Conservation (phyloP, 2,797 vertebrate genomes). For the Squalus acanthias region DNA sequence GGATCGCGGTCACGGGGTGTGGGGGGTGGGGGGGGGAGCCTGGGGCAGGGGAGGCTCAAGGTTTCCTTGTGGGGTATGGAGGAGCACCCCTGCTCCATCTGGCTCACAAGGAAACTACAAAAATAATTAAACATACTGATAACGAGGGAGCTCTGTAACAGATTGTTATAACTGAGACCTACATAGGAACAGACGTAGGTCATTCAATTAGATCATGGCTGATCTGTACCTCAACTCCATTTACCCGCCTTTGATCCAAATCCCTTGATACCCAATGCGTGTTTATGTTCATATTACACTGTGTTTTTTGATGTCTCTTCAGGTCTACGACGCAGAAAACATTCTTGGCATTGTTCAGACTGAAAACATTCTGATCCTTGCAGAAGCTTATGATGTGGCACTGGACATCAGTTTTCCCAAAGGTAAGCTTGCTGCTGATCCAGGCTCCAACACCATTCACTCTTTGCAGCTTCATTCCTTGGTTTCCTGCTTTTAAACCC, state of each 20-base stretch:
- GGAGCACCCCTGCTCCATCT: not conserved
- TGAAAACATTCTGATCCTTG: constrained; percentile 71
- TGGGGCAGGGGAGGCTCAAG: not conserved
- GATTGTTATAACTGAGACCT: not conserved
- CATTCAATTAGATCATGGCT: not conserved
- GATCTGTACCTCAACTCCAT: not conserved
- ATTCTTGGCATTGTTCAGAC: constrained; percentile 70
- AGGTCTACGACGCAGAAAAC: constrained; percentile 80
- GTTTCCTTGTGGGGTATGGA: not conserved
- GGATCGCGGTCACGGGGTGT: not conserved
- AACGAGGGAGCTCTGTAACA: not conserved
- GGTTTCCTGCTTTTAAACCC: not conserved
- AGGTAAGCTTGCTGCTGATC: constrained; percentile 56
- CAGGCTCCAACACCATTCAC: not conserved
- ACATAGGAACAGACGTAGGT: not conserved
- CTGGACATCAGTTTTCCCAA: constrained; percentile 70
- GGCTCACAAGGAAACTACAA: not conserved
- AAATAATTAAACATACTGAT: not conserved
- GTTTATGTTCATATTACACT: not conserved
- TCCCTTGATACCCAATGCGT: not conserved
- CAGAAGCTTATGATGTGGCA: constrained; percentile 75
- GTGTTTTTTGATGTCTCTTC: not conserved
- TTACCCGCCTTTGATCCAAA: not conserved
- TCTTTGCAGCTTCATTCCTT: not conserved
- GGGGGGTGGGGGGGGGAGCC: not conserved